Percentiles rank a stretch among this genome's conserved stretches.
Evolutionary conservation across 2,888 invertebrate species (phyloP).

Genomic region (Chrysodeixis includens): DNA sequence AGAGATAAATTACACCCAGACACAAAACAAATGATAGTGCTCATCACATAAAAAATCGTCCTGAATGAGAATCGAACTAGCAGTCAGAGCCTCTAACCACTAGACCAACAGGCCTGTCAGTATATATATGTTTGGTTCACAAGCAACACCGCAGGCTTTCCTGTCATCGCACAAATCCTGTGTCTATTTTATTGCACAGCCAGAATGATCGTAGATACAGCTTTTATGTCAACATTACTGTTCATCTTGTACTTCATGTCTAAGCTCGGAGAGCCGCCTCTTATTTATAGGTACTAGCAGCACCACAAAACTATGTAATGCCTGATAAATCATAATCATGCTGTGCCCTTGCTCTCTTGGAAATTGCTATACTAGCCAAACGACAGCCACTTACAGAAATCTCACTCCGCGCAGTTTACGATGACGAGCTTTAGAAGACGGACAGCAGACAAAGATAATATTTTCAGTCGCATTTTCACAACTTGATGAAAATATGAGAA

Average conservation of each 20-base stretch:
- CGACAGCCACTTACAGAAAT: constrained; percentile 13
- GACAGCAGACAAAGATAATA: neutral
- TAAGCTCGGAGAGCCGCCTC: neutral
- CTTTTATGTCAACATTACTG: constrained; percentile 10
- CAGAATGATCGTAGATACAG: neutral
- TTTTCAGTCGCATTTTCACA: constrained; percentile 2
- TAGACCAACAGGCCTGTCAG: too few relatives aligned
- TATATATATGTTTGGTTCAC: neutral
- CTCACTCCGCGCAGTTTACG: neutral
- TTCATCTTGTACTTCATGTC: constrained; percentile 13
- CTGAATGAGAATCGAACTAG: too few relatives aligned
- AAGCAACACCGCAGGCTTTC: neutral
- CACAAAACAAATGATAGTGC: too few relatives aligned
- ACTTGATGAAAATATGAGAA: constrained; percentile 4
- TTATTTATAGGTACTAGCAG: constrained; percentile 21
- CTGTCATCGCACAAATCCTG: neutral
- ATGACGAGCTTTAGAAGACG: neutral
- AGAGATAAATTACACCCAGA: too few relatives aligned
- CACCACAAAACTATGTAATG: constrained; percentile 36
- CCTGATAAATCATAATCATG: constrained; percentile 39
- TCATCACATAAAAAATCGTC: too few relatives aligned
- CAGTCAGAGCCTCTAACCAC: too few relatives aligned
- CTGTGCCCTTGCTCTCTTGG: constrained; percentile 14
- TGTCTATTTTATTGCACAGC: neutral
- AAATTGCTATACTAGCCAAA: constrained; percentile 12